These are phyloP conservation scores for Amphiprion percula DNA, from an alignment of 2,113 vertebrate genomes.

Conservation along the genomic window DNA sequence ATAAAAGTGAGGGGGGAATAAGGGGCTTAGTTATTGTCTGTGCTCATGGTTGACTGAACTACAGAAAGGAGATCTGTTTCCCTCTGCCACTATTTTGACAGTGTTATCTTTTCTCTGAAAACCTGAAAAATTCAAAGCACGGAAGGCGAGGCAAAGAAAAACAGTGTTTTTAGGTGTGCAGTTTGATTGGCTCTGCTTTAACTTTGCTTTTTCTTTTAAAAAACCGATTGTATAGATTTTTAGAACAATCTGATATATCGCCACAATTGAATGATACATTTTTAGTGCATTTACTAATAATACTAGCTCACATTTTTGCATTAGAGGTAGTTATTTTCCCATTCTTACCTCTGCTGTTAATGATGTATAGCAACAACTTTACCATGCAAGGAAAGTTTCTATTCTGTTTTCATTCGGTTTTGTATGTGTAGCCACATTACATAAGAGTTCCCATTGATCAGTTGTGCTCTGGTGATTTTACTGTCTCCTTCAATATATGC, in stretches of 20 bases:
- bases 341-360: constrained; percentile 30
- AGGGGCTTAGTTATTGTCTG: constrained; percentile 68
- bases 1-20: constrained; percentile 65
- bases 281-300: background rate
- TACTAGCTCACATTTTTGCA: constrained; percentile 11
- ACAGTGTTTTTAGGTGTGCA: background rate
- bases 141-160: background rate
- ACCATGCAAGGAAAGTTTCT: too few relatives aligned
- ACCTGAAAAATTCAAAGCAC: constrained; percentile 18
- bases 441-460: too few relatives aligned
- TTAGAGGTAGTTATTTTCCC: constrained; percentile 18
- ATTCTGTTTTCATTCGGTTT: too few relatives aligned
- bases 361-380: constrained; percentile 13
- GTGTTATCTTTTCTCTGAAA: constrained; percentile 42
- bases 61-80: constrained; percentile 54
- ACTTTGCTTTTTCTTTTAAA: background rate
- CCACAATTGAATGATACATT: background rate
- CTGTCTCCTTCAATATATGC: too few relatives aligned
- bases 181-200: constrained; percentile 1
- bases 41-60: constrained; percentile 60
- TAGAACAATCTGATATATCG: background rate
- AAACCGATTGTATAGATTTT: background rate
- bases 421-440: too few relatives aligned
- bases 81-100: constrained; percentile 59
- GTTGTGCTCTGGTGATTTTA: too few relatives aligned